Conservation (phyloP, 2,113 vertebrate genomes). For the Acrocephalus kingi region DNA sequence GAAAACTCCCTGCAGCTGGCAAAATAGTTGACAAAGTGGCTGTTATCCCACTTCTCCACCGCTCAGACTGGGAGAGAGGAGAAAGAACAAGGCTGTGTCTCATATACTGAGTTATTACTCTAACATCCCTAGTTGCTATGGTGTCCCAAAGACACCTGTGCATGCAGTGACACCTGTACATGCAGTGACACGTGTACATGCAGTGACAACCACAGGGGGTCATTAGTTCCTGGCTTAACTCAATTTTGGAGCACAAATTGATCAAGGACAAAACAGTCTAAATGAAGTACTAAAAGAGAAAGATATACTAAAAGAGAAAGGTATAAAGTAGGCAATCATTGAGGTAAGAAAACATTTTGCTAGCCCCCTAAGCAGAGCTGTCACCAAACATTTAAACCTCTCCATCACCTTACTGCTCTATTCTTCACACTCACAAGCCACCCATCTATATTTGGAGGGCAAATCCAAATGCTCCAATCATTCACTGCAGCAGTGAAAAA, state of each 20-base stretch:
- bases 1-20: not conserved
- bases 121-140: rapidly evolving
- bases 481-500: not conserved
- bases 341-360: not conserved
- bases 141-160: not conserved
- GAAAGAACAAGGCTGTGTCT: not conserved
- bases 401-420: not conserved
- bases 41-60: not conserved
- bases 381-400: not conserved
- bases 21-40: not conserved
- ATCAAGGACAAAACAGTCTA: not conserved
- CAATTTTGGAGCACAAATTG: not conserved
- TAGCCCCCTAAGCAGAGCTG: not conserved
- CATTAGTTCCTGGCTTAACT: not conserved
- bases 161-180: not conserved
- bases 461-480: not conserved
- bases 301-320: not conserved
- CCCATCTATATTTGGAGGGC: not conserved
- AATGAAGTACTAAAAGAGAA: not conserved
- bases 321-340: not conserved
- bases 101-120: not conserved
- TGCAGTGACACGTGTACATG: not conserved
- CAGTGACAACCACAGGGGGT: not conserved
- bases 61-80: not conserved
- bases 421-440: not conserved